These are phyloP conservation scores for Acestrorhynchus altus DNA, from an alignment of 2,797 vertebrate species.

Conservation along the genomic window DNA sequence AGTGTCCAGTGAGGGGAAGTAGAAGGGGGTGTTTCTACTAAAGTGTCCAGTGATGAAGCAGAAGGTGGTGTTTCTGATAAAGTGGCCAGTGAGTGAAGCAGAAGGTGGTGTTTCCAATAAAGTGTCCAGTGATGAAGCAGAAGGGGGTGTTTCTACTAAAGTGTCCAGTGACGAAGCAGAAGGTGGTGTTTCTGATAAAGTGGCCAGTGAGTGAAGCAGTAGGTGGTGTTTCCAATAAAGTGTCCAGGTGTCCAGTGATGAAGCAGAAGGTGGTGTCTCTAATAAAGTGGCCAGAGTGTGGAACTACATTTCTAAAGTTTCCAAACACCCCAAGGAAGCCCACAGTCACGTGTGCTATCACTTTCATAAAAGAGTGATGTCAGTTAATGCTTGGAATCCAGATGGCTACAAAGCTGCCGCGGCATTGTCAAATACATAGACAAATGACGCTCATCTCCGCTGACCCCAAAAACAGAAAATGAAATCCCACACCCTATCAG, in stretches of 20 bases:
- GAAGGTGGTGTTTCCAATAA: too few species aligned
- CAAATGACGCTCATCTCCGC: slow-evolving; percentile 51
- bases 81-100: too few species aligned
- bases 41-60: too few species aligned
- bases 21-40: too few species aligned
- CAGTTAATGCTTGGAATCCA: slow-evolving; percentile 45
- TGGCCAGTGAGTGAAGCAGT: too few species aligned
- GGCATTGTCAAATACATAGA: slow-evolving; percentile 48
- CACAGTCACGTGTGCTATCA: slow-evolving; percentile 1
- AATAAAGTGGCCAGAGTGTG: not conserved
- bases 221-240: too few species aligned
- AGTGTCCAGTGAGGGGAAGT: too few species aligned
- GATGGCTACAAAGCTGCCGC: slow-evolving; percentile 24
- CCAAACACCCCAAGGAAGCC: not conserved
- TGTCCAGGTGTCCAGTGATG: too few species aligned
- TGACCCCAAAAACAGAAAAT: slow-evolving; percentile 51
- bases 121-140: too few species aligned
- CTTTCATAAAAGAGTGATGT: slow-evolving; percentile 31
- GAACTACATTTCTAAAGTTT: not conserved
- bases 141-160: too few species aligned
- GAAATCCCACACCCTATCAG: slow-evolving; percentile 56
- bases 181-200: not conserved
- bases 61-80: too few species aligned
- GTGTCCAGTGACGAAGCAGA: too few species aligned
- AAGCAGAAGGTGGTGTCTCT: not conserved